These are phyloP conservation scores for Lethenteron reissneri DNA, from an alignment of 2,113 vertebrate genomes.

Conservation along the genomic window DNA sequence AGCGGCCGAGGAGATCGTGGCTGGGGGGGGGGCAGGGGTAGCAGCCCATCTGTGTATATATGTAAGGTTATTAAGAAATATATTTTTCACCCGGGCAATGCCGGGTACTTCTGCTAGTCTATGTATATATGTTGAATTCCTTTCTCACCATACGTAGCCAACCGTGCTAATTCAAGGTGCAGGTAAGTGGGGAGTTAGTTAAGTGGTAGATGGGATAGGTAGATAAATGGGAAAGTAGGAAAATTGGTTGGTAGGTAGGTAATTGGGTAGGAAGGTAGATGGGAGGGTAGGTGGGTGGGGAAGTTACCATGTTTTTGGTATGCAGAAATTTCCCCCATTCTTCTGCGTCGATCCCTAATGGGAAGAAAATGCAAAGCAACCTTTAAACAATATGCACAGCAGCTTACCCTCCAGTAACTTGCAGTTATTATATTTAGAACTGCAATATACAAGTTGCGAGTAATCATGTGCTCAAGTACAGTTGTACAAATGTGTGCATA, in stretches of 20 bases:
- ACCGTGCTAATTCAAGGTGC: not conserved
- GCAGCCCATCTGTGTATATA: no score
- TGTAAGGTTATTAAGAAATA: no score
- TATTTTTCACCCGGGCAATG: no score
- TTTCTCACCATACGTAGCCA: not conserved
- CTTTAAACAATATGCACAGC: not conserved
- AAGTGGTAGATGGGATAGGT: no score
- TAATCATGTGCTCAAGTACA: slow-evolving; percentile 10
- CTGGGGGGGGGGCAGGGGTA: no score
- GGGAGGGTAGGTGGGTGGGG: no score
- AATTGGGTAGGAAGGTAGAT: not conserved
- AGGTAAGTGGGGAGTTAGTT: no score
- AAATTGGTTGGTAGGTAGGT: not conserved
- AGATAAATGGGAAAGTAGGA: not conserved
- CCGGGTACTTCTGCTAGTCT: not conserved
- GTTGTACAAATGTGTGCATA: slow-evolving; percentile 27
- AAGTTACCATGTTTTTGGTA: slow-evolving; percentile 35
- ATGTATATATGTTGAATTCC: not conserved
- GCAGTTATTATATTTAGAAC: not conserved
- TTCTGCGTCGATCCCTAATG: slow-evolving; percentile 32
- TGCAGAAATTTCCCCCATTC: slow-evolving; percentile 46
- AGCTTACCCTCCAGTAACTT: not conserved
- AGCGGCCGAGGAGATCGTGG: no score
- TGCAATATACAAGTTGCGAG: slow-evolving; percentile 1
- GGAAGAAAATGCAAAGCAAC: not conserved